A percentile compares a stretch with the other conserved stretches of the same genome.
These are phyloP conservation scores for Lepidocolaptes lacrymiger DNA, from an alignment of 2,797 vertebrate genomes.

Conservation along the genomic window DNA sequence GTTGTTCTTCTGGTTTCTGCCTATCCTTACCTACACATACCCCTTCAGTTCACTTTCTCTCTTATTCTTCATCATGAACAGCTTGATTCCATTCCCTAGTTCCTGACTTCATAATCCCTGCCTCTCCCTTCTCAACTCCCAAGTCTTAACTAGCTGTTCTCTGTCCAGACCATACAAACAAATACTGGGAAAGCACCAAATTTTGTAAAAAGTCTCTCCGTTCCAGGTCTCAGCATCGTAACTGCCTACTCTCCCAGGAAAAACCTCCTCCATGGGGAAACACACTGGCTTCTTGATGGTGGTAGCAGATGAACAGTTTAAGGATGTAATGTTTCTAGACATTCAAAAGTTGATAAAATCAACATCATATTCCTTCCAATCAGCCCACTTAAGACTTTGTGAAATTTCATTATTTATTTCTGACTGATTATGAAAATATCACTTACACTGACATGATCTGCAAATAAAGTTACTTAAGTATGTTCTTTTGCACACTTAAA, in stretches of 20 bases:
- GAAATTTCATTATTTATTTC: background rate
- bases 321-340: background rate
- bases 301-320: background rate
- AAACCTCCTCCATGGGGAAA: background rate
- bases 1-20: background rate
- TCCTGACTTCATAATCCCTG: background rate
- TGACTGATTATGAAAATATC: background rate
- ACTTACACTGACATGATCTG: background rate
- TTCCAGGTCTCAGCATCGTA: background rate
- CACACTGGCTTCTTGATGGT: background rate
- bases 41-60: background rate
- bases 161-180: background rate
- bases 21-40: background rate
- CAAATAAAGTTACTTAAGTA: background rate
- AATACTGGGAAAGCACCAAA: background rate
- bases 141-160: background rate
- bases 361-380: background rate
- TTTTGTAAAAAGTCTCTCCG: background rate
- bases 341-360: background rate
- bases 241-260: background rate
- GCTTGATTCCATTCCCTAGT: background rate
- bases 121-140: background rate
- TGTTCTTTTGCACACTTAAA: background rate
- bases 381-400: background rate
- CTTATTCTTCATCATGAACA: background rate